phyloP scores from a whole-genome alignment of 2,797 vertebrate genomes.

The Mormyrops attenuatus region DNA sequence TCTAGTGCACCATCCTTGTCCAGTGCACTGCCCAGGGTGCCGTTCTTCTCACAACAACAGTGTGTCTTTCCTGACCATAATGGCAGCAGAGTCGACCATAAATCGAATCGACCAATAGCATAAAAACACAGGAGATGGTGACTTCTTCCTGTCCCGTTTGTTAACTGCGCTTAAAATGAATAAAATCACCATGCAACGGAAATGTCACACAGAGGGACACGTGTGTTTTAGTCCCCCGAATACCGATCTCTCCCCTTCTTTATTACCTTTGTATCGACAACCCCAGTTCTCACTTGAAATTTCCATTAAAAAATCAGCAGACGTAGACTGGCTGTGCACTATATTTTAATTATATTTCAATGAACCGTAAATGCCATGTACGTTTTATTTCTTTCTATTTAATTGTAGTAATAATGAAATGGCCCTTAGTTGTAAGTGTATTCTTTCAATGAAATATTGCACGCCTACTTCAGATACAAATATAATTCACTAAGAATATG shows the following conservation, averaged over 20 bases:
- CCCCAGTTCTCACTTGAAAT: background rate
- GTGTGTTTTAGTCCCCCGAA: background rate
- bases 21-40: background rate
- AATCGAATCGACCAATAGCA: background rate
- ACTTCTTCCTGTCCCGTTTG: background rate
- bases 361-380: background rate
- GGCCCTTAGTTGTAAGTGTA: background rate
- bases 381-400: background rate
- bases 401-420: background rate
- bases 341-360: conserved; percentile 10
- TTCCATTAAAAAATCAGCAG: background rate
- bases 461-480: background rate
- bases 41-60: background rate
- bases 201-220: background rate
- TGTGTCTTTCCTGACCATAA: background rate
- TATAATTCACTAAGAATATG: background rate
- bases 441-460: background rate
- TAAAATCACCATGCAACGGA: background rate
- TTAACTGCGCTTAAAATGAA: background rate
- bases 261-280: no score
- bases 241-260: background rate
- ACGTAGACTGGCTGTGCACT: background rate
- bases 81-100: background rate
- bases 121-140: background rate
- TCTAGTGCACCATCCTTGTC: background rate